Base-by-base conservation (phyloP, 2,113 vertebrate species). In the Symphodus melops region DNA sequence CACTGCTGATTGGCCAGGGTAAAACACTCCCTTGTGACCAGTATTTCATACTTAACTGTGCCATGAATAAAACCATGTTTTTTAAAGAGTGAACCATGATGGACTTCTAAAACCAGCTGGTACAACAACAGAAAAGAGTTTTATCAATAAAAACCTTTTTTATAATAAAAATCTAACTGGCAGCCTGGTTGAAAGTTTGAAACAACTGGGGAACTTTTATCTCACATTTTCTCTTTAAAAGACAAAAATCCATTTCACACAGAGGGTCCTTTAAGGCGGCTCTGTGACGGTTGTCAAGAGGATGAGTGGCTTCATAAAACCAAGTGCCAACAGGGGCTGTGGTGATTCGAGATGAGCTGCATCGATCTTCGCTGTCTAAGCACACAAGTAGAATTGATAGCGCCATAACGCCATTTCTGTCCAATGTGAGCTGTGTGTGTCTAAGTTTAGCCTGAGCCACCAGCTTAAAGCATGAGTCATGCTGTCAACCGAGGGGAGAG, bases 301-400 rank as follows among this genome's bases (percentile, higher is more conserved):
- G 87, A 91, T 82, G 83, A 89, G 90, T 86, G 79, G 87, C 86
- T 86, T 88, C 81, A 92, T 91, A 89, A 90, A 89, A 77, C 79
- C 53, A 21, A 83, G 76, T 51, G 87, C 88, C 91, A 78, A 78
- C 86, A 84, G 88, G 77, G 71, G 54, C 77, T 48, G 66, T 44
- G 84, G 82, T 82, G 75, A 77, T 84, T 77, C 75, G 59, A 80
- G 81, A 89, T 87, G 88, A 87, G 77, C 78, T 37, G 52, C 84
- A 91, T 92, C 81, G 72, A 91, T 91, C 86, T 85, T 1, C 75
- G 62, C 81, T 73, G 87, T 84, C 84, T 53, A 14, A 72, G 44
- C 61, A 52, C 80, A 85, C 49, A 78, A 76, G 75, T 75, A 72
- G 79, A 85, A 87, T 83, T 86, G 81, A 91, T 88, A 55, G 81